Conservation (phyloP, 23 tunicate species). For the Diplosoma virens region DNA sequence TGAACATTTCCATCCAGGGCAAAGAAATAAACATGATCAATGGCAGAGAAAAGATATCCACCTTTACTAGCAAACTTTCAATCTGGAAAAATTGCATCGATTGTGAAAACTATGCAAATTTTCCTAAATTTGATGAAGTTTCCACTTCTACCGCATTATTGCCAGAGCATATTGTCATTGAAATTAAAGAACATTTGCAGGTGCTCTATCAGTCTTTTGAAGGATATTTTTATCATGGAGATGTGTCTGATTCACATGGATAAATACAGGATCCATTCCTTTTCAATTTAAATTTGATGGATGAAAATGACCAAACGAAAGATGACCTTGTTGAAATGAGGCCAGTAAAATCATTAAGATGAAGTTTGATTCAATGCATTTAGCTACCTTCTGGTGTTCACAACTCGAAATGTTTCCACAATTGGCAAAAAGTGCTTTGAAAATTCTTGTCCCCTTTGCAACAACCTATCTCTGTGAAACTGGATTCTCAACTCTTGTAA, state of each 20-base stretch:
- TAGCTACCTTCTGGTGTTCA: slow-evolving; percentile 23
- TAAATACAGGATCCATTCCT: slow-evolving; percentile 17
- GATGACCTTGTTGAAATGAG: slow-evolving; percentile 14
- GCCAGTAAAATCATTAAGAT: slow-evolving; percentile 10
- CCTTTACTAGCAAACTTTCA: slow-evolving; percentile 33
- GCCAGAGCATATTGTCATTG: slow-evolving; percentile 21
- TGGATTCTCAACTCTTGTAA: slow-evolving; percentile 26
- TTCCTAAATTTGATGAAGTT: slow-evolving; percentile 34
- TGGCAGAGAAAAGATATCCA: slow-evolving; percentile 34
- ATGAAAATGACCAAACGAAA: slow-evolving; percentile 24
- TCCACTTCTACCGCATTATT: slow-evolving; percentile 18
- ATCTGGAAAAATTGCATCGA: slow-evolving; percentile 27
- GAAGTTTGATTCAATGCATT: slow-evolving; percentile 19
- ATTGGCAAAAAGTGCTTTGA: slow-evolving; percentile 17
- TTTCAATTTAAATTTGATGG: slow-evolving; percentile 9
- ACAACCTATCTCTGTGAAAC: slow-evolving; percentile 24
- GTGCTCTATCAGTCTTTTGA: slow-evolving; percentile 27
- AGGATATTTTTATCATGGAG: slow-evolving; percentile 17
- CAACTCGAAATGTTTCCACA: slow-evolving; percentile 21
- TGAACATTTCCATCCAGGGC: slow-evolving; percentile 33
- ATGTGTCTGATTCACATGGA: slow-evolving; percentile 7
- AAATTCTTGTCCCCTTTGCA: slow-evolving; percentile 6
- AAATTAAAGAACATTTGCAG: slow-evolving; percentile 27
- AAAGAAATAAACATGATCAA: slow-evolving; percentile 28
- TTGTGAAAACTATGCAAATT: slow-evolving; percentile 34